These are phyloP conservation scores for Sicus ferrugineus DNA, from an alignment of 2,888 invertebrate species.

Conservation along the genomic window DNA sequence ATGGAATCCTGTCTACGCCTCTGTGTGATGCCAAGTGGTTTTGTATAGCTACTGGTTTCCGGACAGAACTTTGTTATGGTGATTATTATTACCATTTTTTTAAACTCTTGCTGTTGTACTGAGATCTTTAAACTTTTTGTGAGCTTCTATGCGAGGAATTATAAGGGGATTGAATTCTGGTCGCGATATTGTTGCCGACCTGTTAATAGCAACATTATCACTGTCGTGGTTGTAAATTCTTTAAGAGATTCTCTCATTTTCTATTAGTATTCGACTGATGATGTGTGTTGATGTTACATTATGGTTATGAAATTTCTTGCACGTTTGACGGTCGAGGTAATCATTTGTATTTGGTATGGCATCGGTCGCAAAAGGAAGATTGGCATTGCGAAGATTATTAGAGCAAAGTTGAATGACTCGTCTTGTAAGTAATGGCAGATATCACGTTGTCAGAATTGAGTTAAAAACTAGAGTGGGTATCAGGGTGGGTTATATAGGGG, in stretches of 20 bases:
- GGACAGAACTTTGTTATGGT: background rate
- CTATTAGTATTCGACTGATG: background rate
- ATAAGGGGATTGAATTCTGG: background rate
- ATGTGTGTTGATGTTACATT: background rate
- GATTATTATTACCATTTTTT: background rate
- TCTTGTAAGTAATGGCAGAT: no score
- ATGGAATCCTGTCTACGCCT: background rate
- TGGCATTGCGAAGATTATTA: background rate
- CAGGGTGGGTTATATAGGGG: no score
- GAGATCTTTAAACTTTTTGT: background rate
- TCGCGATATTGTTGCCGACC: background rate
- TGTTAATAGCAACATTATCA: background rate
- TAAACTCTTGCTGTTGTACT: conserved; percentile 8
- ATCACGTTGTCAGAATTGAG: no score
- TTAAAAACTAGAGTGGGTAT: no score
- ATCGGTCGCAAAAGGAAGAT: background rate
- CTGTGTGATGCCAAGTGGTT: background rate
- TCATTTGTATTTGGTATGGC: background rate
- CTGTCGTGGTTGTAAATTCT: background rate
- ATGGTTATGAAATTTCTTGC: background rate
- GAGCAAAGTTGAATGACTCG: background rate
- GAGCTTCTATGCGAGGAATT: no score
- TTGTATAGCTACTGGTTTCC: background rate
- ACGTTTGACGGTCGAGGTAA: background rate
- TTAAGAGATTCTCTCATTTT: background rate